These are phyloP conservation scores for Mormoops blainvillei DNA, from an alignment of 2,113 vertebrate genomes.

Conservation along the genomic window DNA sequence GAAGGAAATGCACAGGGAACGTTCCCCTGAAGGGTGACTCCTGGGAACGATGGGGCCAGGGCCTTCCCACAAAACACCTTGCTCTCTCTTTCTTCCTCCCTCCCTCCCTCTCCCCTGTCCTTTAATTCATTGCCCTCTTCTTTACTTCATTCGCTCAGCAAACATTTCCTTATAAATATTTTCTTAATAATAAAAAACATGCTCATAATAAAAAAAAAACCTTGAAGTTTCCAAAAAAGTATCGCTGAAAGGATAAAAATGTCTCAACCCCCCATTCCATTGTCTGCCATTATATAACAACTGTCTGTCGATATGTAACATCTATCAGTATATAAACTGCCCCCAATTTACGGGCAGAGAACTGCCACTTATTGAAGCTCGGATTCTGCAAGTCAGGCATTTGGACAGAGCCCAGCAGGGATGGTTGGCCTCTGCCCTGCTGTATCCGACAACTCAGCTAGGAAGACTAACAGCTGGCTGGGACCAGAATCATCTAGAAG, in stretches of 20 bases:
- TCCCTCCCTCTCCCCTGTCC: neutral
- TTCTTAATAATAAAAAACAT: constrained; percentile 12
- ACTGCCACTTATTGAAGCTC: neutral
- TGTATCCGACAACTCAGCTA: neutral
- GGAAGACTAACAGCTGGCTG: neutral
- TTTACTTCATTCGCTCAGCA: neutral
- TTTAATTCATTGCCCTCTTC: neutral
- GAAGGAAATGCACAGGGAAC: neutral
- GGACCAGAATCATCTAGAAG: neutral
- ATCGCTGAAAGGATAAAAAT: neutral
- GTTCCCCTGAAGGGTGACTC: neutral
- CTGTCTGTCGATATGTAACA: no score
- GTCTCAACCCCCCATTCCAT: neutral
- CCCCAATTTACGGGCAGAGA: neutral
- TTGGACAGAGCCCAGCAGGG: accelerated
- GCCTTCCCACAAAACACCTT: neutral
- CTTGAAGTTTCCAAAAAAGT: neutral
- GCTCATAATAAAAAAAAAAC: neutral
- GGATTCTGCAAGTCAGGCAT: neutral
- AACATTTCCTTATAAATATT: neutral
- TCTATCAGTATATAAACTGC: neutral
- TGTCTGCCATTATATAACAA: no score
- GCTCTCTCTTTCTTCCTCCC: neutral
- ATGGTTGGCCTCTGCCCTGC: neutral
- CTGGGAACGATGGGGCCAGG: neutral